Percentiles rank a stretch among this genome's conserved stretches.
Conservation (phyloP, 2,888 invertebrate genomes). For the Amorpha juglandis region DNA sequence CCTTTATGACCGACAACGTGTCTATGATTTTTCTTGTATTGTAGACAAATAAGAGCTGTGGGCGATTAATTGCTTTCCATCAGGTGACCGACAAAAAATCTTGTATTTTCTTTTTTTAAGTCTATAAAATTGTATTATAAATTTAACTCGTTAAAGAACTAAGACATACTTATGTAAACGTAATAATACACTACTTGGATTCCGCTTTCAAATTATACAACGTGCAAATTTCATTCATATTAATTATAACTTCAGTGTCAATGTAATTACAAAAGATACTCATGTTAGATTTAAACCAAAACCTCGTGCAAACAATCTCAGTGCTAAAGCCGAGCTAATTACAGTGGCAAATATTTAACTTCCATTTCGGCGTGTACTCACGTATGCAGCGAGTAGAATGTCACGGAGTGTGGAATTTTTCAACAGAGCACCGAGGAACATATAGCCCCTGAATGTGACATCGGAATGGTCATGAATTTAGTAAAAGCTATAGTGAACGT, state of each 20-base stretch:
- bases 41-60: no score
- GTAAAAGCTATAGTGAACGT: slow-evolving; percentile 43
- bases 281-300: slow-evolving; percentile 24
- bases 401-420: slow-evolving; percentile 45
- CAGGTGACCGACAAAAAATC: no score
- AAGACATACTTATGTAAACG: no score
- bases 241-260: slow-evolving; percentile 23
- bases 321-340: slow-evolving; percentile 57
- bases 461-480: slow-evolving; percentile 47
- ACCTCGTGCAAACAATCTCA: slow-evolving; percentile 41
- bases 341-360: slow-evolving; percentile 60
- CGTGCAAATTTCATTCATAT: slow-evolving; percentile 13
- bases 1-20: no score
- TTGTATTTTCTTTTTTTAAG: no score
- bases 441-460: slow-evolving; percentile 41
- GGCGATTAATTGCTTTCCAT: no score
- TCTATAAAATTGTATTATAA: no score
- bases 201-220: background rate
- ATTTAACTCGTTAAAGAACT: no score
- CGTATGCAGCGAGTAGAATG: slow-evolving; percentile 48
- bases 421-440: slow-evolving; percentile 35
- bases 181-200: background rate
- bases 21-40: no score
- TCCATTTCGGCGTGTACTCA: slow-evolving; percentile 50
- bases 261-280: slow-evolving; percentile 22